Base-by-base conservation (phyloP, 92 coral and sea anemone genomes). In the Diadumene lineata region DNA sequence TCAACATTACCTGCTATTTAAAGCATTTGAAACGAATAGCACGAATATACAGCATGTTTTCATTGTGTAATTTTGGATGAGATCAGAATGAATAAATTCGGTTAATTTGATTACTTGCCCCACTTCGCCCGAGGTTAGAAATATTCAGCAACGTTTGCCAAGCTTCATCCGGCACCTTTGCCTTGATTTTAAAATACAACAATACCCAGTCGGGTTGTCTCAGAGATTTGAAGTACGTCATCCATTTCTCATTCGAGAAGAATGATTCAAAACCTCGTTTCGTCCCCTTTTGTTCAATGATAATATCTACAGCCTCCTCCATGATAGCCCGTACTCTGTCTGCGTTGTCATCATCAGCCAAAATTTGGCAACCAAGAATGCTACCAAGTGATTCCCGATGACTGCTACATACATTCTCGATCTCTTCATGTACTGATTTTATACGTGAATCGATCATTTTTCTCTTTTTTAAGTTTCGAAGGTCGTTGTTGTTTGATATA, bases 141-240 rank as follows among this genome's bases (percentile, higher is more conserved):
- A 78, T 66, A 50, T 84, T 79, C 17, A 73, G 34, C 66, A 73
- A 32, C 0, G 79, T 85, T 26, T 74, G 78, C 89, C 89, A 78
- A 25, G 66, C 68, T 31, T 79, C 84, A 53, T 79, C 81, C 1
- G 85, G 74, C 30, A 85, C 19, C 38, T 75, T 79, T 62, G 89
- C 89, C 16, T 74, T 68, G 8, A 79, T 31, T 50, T 85, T 85
- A 43, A 85, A 74, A 65, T 79, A 85, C 0, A 85, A 68, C 22
- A 79, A 69, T 16, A 63, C 78, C 89, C 84, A 79, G 64, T 85
- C 85, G 22, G 82, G 89, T 33, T 73, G 84, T 46, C 81, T 80
- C 17, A 72, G 70, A n/a, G 64, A 21, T 34, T 62, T 62, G 31
- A 62, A 62, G 29, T 62, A 62, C 24, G 31, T n/a, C 67, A 26